Conservation (phyloP, 1,140 invertebrate genomes). For the Gryon sp. region DNA sequence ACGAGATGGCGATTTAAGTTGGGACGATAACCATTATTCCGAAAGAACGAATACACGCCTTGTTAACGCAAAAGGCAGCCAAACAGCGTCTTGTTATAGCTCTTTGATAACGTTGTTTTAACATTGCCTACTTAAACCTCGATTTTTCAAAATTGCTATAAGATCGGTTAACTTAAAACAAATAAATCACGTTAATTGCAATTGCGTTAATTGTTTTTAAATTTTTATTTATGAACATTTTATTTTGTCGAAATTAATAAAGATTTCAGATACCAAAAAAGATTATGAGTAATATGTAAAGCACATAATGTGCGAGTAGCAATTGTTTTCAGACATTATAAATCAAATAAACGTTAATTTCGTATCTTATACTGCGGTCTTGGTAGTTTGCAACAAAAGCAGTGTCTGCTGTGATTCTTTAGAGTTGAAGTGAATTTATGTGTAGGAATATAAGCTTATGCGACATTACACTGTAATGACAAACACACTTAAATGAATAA, state of each 20-base stretch:
- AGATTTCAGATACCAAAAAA: no score
- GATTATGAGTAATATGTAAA: no score
- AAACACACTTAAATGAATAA: constrained; percentile 53
- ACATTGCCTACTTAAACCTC: constrained; percentile 36
- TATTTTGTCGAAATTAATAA: constrained; percentile 47
- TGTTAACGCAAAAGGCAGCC: constrained; percentile 26
- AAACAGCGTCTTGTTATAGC: constrained; percentile 27
- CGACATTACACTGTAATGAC: not conserved
- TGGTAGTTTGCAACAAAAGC: no score
- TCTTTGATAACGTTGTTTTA: constrained; percentile 33
- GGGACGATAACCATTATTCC: constrained; percentile 42
- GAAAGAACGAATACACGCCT: constrained; percentile 39
- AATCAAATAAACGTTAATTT: constrained; percentile 35
- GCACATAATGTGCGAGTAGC: no score
- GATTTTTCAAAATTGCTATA: constrained; percentile 48
- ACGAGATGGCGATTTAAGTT: constrained; percentile 48
- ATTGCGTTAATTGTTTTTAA: no score
- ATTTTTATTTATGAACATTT: no score
- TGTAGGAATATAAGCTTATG: constrained; percentile 16
- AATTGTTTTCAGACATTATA: constrained; percentile 29
- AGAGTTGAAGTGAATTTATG: constrained; percentile 35
- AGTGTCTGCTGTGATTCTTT: no score
- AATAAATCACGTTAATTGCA: no score
- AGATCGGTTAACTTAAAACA: constrained; percentile 39
- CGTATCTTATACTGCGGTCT: no score